A percentile compares a stretch with the other conserved stretches of the same genome.
phyloP scores from a whole-genome alignment of 2,113 vertebrate species.

The Alouatta palliata region DNA sequence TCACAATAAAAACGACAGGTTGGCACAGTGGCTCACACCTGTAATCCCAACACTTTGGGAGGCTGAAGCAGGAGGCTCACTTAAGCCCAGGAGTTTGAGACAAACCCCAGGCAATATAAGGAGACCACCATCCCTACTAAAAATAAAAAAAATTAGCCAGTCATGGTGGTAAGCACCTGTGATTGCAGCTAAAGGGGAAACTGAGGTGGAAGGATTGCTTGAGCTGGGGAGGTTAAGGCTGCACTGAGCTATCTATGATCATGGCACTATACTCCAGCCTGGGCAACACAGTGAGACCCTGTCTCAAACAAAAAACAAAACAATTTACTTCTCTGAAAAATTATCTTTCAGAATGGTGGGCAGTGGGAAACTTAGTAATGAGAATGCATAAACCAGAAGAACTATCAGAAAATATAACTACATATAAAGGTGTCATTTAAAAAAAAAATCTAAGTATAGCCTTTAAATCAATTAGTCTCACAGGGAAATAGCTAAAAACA shows the following conservation, averaged over 20 bases:
- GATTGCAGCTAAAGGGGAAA: neutral
- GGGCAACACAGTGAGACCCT: too few species aligned
- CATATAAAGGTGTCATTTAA: neutral
- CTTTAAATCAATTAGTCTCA: conserved; percentile 30
- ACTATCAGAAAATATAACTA: neutral
- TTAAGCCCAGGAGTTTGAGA: too few species aligned
- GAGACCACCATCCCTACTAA: too few species aligned
- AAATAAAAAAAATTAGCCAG: too few species aligned
- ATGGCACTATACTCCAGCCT: too few species aligned
- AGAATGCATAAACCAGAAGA: conserved; percentile 1
- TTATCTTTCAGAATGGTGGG: neutral
- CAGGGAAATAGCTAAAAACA: conserved; percentile 42
- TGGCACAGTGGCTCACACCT: too few species aligned
- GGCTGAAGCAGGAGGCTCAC: too few species aligned
- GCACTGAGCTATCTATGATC: too few species aligned
- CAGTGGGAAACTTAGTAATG: conserved; percentile 9
- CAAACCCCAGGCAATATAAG: too few species aligned
- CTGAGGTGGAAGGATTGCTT: neutral
- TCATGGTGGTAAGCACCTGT: neutral
- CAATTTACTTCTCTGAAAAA: conserved; percentile 36
- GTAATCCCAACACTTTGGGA: too few species aligned
- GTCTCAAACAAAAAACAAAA: neutral
- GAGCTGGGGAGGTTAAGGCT: neutral
- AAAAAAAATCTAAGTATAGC: neutral
- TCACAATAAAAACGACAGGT: neutral